phyloP scores from a whole-genome alignment of 2,113 vertebrate genomes.

The western clawed frog (Xenopus tropicalis) region DNA sequence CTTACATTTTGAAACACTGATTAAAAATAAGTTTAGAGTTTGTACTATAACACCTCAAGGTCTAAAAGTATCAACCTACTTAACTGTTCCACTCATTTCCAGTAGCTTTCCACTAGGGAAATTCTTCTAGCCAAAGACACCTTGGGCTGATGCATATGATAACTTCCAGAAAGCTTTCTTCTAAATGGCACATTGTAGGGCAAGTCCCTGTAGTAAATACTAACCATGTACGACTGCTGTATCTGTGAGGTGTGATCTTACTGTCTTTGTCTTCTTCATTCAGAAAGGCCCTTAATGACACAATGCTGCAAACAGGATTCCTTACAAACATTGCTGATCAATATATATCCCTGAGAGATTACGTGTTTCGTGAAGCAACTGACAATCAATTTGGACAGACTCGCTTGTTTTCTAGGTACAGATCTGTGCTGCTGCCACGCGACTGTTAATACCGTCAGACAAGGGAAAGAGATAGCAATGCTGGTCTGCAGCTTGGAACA shows the following conservation, averaged over 20 bases:
- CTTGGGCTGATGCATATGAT: constrained; percentile 37
- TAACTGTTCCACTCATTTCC: background rate
- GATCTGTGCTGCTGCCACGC: background rate
- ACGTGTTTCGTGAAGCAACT: constrained; percentile 32
- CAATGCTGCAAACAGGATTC: constrained; percentile 35
- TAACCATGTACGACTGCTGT: constrained; percentile 31
- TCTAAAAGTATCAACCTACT: background rate
- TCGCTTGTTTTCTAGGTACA: background rate
- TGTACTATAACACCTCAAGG: background rate
- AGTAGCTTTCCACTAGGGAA: constrained; percentile 25
- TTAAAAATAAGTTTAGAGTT: too few relatives aligned
- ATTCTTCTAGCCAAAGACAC: constrained; percentile 22
- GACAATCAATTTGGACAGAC: constrained; percentile 26
- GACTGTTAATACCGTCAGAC: background rate
- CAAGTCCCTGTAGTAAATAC: constrained; percentile 21
- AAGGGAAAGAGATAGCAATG: background rate
- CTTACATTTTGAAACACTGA: too few relatives aligned
- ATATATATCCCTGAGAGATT: constrained; percentile 26
- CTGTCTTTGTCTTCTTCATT: background rate
- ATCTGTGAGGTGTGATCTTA: constrained; percentile 47
- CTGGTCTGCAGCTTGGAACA: too few relatives aligned
- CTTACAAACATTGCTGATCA: constrained; percentile 36
- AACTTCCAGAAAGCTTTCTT: constrained; percentile 23
- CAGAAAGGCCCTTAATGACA: constrained; percentile 35
- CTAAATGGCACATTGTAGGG: constrained; percentile 27